phyloP scores from a whole-genome alignment of 2,797 vertebrate genomes.

The Phaenicophaeus curvirostris region DNA sequence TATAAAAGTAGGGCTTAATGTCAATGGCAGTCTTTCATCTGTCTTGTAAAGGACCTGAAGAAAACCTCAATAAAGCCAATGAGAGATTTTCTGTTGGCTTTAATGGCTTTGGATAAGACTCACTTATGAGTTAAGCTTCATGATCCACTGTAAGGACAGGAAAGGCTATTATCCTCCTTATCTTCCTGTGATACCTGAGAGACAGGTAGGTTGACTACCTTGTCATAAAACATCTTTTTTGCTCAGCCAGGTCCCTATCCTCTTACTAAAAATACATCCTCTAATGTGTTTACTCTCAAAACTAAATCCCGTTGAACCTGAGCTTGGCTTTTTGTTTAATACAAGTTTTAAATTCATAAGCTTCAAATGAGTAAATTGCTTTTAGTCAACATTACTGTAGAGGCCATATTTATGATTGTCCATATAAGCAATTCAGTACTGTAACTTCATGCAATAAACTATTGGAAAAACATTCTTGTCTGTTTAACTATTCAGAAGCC shows the following conservation, averaged over 20 bases:
- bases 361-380: not conserved
- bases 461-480: not conserved
- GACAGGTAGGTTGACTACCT: not conserved
- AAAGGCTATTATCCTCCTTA: not conserved
- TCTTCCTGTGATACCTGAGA: not conserved
- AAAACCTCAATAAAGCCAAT: conserved; percentile 32
- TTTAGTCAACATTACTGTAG: not conserved
- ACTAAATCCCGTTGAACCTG: not conserved
- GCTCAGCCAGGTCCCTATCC: not conserved
- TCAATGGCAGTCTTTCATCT: not conserved
- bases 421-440: not conserved
- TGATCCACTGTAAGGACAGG: not conserved
- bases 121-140: conserved; percentile 3
- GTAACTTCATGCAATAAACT: not conserved
- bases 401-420: not conserved
- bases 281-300: not conserved
- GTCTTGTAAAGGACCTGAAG: not conserved
- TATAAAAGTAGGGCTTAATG: not conserved
- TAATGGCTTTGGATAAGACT: not conserved
- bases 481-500: not conserved
- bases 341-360: not conserved
- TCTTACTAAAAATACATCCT: not conserved
- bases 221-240: not conserved
- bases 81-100: conserved; percentile 9
- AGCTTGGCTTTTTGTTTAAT: not conserved